Conservation (phyloP, 1,140 invertebrate genomes). For the Brachionus sp. region DNA sequence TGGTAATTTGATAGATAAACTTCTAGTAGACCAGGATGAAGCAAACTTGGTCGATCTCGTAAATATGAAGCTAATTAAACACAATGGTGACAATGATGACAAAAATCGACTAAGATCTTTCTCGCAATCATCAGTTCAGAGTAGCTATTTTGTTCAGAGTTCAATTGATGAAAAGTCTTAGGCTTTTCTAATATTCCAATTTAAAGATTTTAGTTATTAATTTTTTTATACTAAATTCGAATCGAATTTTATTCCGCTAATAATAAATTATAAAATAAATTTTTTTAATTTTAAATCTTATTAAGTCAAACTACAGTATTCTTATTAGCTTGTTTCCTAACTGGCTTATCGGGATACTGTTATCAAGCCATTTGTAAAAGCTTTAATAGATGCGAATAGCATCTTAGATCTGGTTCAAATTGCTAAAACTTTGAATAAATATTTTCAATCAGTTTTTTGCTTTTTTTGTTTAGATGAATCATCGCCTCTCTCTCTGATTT, state of each 20-base stretch:
- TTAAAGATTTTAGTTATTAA: background rate
- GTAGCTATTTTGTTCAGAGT: slow-evolving; percentile 1
- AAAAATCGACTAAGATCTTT: slow-evolving; percentile 16
- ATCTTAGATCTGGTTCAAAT: too few species aligned
- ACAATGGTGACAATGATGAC: background rate
- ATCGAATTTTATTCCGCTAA: background rate
- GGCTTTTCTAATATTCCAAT: background rate
- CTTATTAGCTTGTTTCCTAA: too few species aligned
- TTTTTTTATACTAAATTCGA: background rate
- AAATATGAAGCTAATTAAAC: background rate
- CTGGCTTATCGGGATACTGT: too few species aligned
- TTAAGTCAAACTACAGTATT: background rate
- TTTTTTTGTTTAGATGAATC: too few species aligned
- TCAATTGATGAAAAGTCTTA: background rate
- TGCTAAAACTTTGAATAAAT: too few species aligned
- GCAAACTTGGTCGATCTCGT: slow-evolving; percentile 31
- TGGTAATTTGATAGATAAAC: slow-evolving; percentile 29
- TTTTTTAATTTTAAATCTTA: background rate
- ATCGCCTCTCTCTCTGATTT: too few species aligned
- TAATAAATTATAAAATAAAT: background rate
- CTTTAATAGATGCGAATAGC: too few species aligned
- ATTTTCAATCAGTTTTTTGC: too few species aligned
- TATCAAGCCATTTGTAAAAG: too few species aligned
- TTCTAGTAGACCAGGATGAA: slow-evolving; percentile 35
- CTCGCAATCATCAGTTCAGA: slow-evolving; percentile 14